Evolutionary conservation across 2,113 vertebrate species (phyloP).

Genomic region (Hippolais icterina): DNA sequence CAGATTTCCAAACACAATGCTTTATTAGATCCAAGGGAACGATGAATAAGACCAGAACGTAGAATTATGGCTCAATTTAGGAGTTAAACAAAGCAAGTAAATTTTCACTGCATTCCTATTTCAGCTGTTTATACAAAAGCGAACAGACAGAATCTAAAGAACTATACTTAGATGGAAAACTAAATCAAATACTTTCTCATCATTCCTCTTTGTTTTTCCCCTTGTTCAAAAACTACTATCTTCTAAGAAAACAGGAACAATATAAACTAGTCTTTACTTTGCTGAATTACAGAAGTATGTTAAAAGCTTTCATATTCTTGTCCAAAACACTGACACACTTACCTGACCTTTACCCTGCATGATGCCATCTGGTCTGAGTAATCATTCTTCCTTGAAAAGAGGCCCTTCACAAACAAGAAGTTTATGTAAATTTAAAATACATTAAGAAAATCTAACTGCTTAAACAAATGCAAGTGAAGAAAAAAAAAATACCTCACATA

Average conservation of each 20-base stretch:
- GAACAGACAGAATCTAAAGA: not conserved
- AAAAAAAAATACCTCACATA: constrained; percentile 88
- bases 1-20: not conserved
- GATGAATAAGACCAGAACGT: not conserved
- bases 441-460: not conserved
- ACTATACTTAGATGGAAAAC: not conserved
- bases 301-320: not conserved
- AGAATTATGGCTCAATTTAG: not conserved
- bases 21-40: not conserved
- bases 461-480: constrained; percentile 19
- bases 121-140: not conserved
- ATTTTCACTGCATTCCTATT: not conserved
- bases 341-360: constrained; percentile 94
- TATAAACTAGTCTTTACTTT: not conserved
- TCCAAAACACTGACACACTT: not conserved
- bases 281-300: not conserved
- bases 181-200: not conserved
- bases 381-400: constrained; percentile 83
- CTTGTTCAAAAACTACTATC: not conserved
- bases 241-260: not conserved
- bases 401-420: constrained; percentile 77
- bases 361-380: constrained; percentile 80
- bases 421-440: not conserved
- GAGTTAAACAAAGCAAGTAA: not conserved
- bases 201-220: not conserved